Evolutionary conservation across 2,113 vertebrate species (phyloP).

Genomic region (Mastomys coucha): DNA sequence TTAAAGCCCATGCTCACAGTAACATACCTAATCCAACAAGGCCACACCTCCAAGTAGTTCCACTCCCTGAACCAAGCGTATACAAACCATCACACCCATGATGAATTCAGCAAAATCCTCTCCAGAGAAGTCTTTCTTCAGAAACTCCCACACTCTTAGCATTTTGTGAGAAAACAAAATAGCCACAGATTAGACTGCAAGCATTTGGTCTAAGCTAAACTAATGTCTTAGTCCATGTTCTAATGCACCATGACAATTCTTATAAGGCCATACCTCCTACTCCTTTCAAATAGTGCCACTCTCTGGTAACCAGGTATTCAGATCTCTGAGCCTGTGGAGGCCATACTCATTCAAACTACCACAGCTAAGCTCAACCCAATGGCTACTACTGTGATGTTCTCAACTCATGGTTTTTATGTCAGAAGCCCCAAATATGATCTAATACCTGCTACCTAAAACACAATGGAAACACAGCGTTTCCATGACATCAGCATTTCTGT

Average conservation of each 20-base stretch:
- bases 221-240: background rate
- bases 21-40: too few relatives aligned
- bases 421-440: constrained; percentile 3
- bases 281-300: background rate
- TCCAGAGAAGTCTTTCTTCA: background rate
- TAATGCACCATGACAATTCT: background rate
- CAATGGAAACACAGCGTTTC: background rate
- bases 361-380: background rate
- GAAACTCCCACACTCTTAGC: constrained; percentile 18
- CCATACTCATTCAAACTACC: background rate
- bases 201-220: background rate
- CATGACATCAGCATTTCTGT: background rate
- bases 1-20: too few relatives aligned
- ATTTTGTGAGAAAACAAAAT: constrained; percentile 30
- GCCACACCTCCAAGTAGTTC: too few relatives aligned
- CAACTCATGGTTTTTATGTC: background rate
- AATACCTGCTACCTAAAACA: background rate
- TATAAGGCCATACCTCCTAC: background rate
- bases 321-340: background rate
- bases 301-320: background rate
- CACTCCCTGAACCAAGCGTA: too few relatives aligned
- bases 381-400: background rate
- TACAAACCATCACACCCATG: background rate
- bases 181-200: background rate
- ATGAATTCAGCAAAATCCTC: constrained; percentile 48